Evolutionary conservation across 1,140 invertebrate genomes (phyloP).

Genomic region (Drosophila trapezifrons): DNA sequence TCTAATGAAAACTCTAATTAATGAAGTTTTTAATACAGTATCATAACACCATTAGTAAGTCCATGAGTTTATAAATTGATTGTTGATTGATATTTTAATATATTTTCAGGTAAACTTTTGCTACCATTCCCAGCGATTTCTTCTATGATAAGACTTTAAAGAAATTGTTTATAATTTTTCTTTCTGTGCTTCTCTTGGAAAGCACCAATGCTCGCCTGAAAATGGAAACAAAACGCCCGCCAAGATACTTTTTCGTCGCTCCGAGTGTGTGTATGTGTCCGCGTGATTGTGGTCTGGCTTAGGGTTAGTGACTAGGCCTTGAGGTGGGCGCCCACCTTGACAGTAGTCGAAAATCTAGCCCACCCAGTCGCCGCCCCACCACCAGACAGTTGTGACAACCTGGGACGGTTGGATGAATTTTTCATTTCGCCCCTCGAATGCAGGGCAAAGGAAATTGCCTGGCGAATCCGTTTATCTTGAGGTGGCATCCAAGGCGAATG

Average conservation of each 20-base stretch:
- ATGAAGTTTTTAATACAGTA: too few relatives aligned
- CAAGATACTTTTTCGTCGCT: slow-evolving; percentile 57
- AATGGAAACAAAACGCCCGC: slow-evolving; percentile 51
- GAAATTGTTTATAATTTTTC: not conserved
- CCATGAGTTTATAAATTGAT: not conserved
- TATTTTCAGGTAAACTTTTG: not conserved
- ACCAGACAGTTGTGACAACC: slow-evolving; percentile 15
- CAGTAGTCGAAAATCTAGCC: slow-evolving; percentile 55
- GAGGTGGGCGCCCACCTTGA: slow-evolving; percentile 57
- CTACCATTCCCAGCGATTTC: not conserved
- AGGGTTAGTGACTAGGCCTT: slow-evolving; percentile 52
- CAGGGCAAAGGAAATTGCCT: slow-evolving; percentile 25
- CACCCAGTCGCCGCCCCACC: slow-evolving; percentile 4
- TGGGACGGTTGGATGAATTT: slow-evolving; percentile 37
- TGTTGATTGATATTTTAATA: not conserved
- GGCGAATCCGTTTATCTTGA: slow-evolving; percentile 40
- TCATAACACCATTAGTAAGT: too few relatives aligned
- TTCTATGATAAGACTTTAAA: not conserved
- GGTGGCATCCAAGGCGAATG: not conserved
- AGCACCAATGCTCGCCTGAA: slow-evolving; percentile 42
- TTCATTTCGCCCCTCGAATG: slow-evolving; percentile 35
- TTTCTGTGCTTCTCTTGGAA: not conserved
- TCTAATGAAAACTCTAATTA: too few relatives aligned
- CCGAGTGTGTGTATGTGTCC: slow-evolving; percentile 1
- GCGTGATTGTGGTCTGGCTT: slow-evolving; percentile 31